Conservation (phyloP, 2,888 invertebrate genomes). For the Leucozona laternaria region DNA sequence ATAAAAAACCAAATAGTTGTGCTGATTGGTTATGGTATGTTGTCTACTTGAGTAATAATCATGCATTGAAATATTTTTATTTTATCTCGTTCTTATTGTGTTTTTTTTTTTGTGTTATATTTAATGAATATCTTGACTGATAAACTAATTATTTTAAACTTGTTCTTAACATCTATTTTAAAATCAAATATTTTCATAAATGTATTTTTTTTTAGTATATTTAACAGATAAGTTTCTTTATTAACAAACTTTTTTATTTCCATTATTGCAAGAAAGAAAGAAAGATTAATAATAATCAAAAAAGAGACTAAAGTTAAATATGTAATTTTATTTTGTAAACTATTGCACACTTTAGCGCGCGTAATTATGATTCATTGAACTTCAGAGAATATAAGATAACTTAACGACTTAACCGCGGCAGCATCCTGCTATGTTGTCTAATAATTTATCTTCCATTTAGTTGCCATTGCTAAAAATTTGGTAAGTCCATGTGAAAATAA, state of each 20-base stretch:
- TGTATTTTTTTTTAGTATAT: not conserved
- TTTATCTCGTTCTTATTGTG: not conserved
- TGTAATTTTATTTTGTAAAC: not conserved
- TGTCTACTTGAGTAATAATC: not conserved
- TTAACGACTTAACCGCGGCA: too few relatives aligned
- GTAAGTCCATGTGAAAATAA: too few relatives aligned
- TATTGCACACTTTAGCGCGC: constrained; percentile 32
- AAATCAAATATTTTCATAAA: constrained; percentile 24
- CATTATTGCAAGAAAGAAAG: not conserved
- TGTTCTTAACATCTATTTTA: constrained; percentile 13
- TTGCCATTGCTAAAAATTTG: too few relatives aligned
- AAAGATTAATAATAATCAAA: not conserved
- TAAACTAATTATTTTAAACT: constrained; percentile 21
- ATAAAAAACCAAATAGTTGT: constrained; percentile 20
- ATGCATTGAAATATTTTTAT: not conserved
- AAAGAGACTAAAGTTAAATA: not conserved
- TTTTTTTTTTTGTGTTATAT: not conserved
- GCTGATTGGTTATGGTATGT: constrained; percentile 24
- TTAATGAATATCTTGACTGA: constrained; percentile 7
- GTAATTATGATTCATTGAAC: not conserved
- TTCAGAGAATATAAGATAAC: not conserved
- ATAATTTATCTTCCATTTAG: too few relatives aligned
- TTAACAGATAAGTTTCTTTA: constrained; percentile 11
- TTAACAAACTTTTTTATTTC: constrained; percentile 3
- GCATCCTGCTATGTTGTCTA: too few relatives aligned